These are phyloP conservation scores for Phortica magna DNA, from an alignment of 2,888 invertebrate species.

Conservation along the genomic window DNA sequence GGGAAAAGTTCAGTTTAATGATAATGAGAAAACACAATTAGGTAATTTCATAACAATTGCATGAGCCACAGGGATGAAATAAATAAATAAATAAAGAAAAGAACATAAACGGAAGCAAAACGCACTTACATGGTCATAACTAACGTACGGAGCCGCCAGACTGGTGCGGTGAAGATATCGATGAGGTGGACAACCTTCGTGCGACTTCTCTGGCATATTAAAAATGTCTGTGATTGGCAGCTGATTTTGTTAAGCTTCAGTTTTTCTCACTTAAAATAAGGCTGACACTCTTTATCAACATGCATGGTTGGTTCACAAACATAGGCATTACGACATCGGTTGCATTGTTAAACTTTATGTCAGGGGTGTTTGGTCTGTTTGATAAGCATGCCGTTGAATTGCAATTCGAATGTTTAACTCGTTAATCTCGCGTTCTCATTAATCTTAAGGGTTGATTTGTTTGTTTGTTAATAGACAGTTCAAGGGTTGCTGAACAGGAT, in stretches of 20 bases:
- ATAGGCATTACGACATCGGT: constrained; percentile 19
- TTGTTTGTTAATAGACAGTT: constrained; percentile 36
- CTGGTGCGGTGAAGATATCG: neutral
- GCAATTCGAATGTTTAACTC: constrained; percentile 64
- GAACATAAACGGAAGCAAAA: constrained; percentile 62
- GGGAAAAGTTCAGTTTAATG: neutral
- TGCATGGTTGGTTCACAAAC: neutral
- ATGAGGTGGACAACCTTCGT: constrained; percentile 52
- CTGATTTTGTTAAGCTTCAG: constrained; percentile 49
- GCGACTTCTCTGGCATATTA: constrained; percentile 54
- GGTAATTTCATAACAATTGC: constrained; percentile 56
- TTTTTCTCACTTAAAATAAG: constrained; percentile 17
- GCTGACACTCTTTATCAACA: neutral
- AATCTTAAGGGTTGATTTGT: neutral
- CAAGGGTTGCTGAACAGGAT: constrained; percentile 66
- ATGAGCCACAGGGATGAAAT: constrained; percentile 47
- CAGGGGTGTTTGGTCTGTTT: constrained; percentile 41
- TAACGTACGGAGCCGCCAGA: constrained; percentile 3
- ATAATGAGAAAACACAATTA: constrained; percentile 64
- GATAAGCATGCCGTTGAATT: constrained; percentile 69
- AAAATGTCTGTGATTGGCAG: neutral
- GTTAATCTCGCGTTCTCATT: constrained; percentile 8
- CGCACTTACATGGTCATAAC: constrained; percentile 60
- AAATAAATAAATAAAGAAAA: neutral
- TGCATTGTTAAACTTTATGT: neutral